Evolutionary conservation across 2,888 invertebrate species (phyloP).

Genomic region (Brenthis daphne): DNA sequence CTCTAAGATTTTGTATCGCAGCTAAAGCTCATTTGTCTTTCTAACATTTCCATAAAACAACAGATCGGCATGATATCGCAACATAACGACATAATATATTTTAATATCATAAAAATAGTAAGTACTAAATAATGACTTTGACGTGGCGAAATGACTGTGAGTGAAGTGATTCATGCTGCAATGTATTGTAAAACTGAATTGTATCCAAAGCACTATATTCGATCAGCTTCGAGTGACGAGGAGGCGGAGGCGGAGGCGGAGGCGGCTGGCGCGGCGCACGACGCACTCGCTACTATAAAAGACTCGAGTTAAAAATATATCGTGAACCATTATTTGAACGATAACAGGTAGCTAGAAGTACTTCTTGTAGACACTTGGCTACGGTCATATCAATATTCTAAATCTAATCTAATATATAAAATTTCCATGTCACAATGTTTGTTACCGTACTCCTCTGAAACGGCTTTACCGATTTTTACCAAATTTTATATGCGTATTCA

Average conservation of each 20-base stretch:
- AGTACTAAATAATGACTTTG: too few relatives aligned
- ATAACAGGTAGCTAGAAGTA: slow-evolving; percentile 1
- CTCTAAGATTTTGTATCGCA: too few relatives aligned
- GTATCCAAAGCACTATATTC: background rate
- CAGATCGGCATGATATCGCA: too few relatives aligned
- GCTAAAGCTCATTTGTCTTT: too few relatives aligned
- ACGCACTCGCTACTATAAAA: slow-evolving; percentile 36
- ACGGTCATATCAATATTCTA: background rate
- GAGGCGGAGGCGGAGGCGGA: background rate
- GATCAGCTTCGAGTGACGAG: slow-evolving; percentile 24
- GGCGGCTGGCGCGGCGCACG: slow-evolving; percentile 17
- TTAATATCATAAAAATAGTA: too few relatives aligned
- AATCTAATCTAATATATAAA: too few relatives aligned
- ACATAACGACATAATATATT: too few relatives aligned
- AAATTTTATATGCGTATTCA: too few relatives aligned
- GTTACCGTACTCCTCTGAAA: too few relatives aligned
- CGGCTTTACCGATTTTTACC: too few relatives aligned
- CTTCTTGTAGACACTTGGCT: background rate
- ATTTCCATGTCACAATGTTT: too few relatives aligned
- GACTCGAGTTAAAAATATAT: slow-evolving; percentile 35
- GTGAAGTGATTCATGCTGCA: slow-evolving; percentile 10
- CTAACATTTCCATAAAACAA: too few relatives aligned
- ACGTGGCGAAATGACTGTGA: background rate
- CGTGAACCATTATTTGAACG: slow-evolving; percentile 1
- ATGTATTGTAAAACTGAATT: background rate